Base-by-base conservation (phyloP, 2,797 vertebrate species). In the Valencia hispanica region DNA sequence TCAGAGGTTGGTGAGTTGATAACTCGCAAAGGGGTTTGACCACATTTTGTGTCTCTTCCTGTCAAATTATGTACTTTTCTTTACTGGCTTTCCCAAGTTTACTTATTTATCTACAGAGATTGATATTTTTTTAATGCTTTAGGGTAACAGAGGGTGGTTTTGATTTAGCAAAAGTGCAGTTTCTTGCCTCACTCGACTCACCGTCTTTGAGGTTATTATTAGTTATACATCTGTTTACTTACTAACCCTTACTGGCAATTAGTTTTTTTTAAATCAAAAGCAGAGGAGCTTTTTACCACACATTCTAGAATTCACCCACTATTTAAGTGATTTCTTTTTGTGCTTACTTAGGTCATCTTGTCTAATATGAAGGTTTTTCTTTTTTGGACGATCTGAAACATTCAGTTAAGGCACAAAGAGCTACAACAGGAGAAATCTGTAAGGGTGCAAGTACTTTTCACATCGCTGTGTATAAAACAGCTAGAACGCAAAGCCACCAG, bases 1-100 rank as follows among this genome's bases (percentile, higher is more conserved):
- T 87, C 88, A 89, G 8, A 88, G 91, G 91, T 88, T 75, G 0
- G 34, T 83, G 73, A 83, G 89, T 90, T 91, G 89, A 92, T 90
- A 79, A 73, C 73, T 77, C 68, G 86, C 32, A 11, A 76, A 85
- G 88, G 4, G 74, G 82, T 74, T 87, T 74, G 39, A 53, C 68
- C 27, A 18, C 63, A 22, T 82, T 89, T 88, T 74, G 57, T 25
- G 8, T 75, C 74, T 77, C 77, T 70, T 48, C 39, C 27, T 57
- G 77, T 53, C 22, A 51, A 45, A 74, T 71, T 0, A 70, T 74
- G 22, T 50, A 10, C 20, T 72, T 80, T 72, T 71, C 20, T 12
- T 11, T 48, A 57, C 71, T 8, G 14, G 39, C 57, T 68, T 20
- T 41, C 68, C 70, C 5, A 83, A 69, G 11, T 27, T 1, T 20